Percentiles rank a stretch among this genome's conserved stretches.
These are phyloP conservation scores for Hofmannophila pseudospretella DNA, from an alignment of 2,888 invertebrate species.

Conservation along the genomic window DNA sequence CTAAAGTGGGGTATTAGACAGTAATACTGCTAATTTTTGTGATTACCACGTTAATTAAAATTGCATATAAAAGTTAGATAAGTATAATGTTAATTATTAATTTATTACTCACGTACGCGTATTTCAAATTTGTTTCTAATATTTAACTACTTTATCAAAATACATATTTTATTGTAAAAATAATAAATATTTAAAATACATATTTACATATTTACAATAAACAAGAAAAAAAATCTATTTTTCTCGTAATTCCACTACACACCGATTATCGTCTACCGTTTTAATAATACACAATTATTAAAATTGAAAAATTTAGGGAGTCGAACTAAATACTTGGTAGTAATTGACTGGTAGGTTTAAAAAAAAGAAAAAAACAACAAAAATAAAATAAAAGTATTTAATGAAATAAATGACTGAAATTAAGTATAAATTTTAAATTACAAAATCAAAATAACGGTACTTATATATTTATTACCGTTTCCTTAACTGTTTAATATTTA, in stretches of 20 bases:
- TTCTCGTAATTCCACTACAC: background rate
- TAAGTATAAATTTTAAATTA: slow-evolving; percentile 12
- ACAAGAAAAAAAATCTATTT: slow-evolving; percentile 1
- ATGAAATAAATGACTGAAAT: slow-evolving; percentile 18
- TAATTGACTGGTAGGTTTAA: slow-evolving; percentile 72
- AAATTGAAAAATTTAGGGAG: slow-evolving; percentile 78
- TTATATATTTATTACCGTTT: too few species aligned
- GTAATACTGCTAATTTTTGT: too few species aligned
- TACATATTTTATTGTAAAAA: too few species aligned
- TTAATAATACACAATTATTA: slow-evolving; percentile 23
- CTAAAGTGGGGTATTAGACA: too few species aligned
- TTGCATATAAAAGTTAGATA: too few species aligned
- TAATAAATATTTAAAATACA: too few species aligned
- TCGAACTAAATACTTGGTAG: slow-evolving; percentile 36
- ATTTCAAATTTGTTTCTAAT: too few species aligned
- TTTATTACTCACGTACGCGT: too few species aligned
- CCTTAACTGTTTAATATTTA: background rate
- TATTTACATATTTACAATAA: slow-evolving; percentile 9
- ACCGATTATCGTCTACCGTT: background rate
- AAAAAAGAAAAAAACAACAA: slow-evolving; percentile 38
- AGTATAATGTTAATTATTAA: too few species aligned
- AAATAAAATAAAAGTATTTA: slow-evolving; percentile 33
- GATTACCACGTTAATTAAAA: too few species aligned
- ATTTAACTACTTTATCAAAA: too few species aligned
- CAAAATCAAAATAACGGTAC: slow-evolving; percentile 12